Evolutionary conservation across 2,113 vertebrate genomes (phyloP).

Genomic region (Nesoenas mayeri): DNA sequence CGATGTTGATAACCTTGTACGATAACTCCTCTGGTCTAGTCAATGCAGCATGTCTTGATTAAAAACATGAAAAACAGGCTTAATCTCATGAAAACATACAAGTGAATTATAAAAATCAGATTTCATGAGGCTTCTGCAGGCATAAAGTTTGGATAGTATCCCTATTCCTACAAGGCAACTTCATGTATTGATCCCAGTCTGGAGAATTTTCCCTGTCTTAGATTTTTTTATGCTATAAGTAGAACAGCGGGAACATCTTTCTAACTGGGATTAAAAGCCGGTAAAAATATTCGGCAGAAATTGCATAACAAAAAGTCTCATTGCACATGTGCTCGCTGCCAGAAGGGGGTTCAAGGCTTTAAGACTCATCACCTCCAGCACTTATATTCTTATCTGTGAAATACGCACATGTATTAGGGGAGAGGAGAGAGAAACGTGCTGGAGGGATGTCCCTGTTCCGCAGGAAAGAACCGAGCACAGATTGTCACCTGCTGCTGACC

Average conservation of each 20-base stretch:
- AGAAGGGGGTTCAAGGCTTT: background rate
- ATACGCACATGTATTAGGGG: fast-evolving
- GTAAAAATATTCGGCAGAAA: background rate
- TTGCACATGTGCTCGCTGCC: background rate
- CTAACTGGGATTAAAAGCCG: background rate
- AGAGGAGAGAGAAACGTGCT: background rate
- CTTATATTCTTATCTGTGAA: background rate
- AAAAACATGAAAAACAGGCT: background rate
- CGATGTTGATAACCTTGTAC: slow-evolving; percentile 90
- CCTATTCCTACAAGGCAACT: background rate
- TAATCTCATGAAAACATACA: background rate
- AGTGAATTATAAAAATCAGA: background rate
- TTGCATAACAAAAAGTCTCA: fast-evolving
- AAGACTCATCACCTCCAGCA: background rate
- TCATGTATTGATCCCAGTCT: background rate
- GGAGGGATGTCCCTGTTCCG: background rate
- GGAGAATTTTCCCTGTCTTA: background rate
- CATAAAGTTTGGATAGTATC: fast-evolving
- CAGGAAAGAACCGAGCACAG: background rate
- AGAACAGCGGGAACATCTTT: background rate
- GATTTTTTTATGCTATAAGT: background rate
- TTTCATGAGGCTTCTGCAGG: background rate
- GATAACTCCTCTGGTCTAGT: slow-evolving; percentile 87
- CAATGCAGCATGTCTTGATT: slow-evolving; percentile 84
- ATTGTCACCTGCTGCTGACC: background rate